These are phyloP conservation scores for Parnassius glacialis DNA, from an alignment of 2,888 invertebrate genomes.

Conservation along the genomic window DNA sequence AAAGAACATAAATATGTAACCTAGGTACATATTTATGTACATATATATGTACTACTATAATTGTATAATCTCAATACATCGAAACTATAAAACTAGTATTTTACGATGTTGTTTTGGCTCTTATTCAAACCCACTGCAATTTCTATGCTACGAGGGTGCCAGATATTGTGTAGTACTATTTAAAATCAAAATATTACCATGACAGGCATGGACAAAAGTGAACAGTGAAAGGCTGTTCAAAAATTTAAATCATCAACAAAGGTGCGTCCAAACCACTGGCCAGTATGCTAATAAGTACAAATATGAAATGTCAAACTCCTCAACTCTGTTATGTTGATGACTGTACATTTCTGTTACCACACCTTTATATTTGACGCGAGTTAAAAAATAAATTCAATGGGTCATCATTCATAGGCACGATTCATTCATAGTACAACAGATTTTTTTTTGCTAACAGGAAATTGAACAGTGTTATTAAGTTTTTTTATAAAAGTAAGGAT, in stretches of 20 bases:
- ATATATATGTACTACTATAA: no score
- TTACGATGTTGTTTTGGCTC: no score
- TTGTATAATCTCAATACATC: no score
- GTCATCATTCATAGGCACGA: constrained; percentile 53
- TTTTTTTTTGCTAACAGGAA: constrained; percentile 21
- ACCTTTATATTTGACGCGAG: constrained; percentile 51
- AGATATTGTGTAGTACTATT: not conserved
- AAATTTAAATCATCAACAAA: constrained; percentile 58
- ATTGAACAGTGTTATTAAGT: constrained; percentile 14
- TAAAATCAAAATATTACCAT: constrained; percentile 15
- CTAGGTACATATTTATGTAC: no score
- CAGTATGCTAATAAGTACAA: constrained; percentile 69
- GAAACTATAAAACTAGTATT: no score
- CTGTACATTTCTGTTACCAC: constrained; percentile 68
- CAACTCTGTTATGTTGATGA: constrained; percentile 64
- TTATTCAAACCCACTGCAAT: no score
- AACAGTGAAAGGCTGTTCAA: constrained; percentile 56
- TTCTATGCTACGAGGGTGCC: no score
- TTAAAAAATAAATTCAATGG: constrained; percentile 53
- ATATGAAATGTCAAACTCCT: constrained; percentile 64
- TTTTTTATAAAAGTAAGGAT: no score
- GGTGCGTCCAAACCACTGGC: constrained; percentile 53
- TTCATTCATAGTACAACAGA: constrained; percentile 28
- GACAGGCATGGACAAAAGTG: constrained; percentile 29
- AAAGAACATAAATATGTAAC: no score